Evolutionary conservation across 1,140 invertebrate genomes (phyloP), one percentile per base, ranked within the genome.

Genomic region (Drosophila erecta): DNA sequence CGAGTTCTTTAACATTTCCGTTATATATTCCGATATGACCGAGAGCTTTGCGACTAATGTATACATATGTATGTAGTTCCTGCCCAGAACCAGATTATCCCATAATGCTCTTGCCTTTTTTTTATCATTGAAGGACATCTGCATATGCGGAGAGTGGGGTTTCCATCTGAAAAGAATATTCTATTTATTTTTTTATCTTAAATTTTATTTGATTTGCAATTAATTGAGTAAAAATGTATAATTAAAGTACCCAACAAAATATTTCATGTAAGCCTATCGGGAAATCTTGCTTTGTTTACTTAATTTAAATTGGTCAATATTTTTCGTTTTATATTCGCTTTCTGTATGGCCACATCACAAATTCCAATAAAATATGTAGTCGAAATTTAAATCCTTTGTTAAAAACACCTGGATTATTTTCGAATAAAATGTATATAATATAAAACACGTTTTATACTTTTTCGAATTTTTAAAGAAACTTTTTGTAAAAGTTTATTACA

Each of bases 121-220:
- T 44, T 46, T 70, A 70, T 70, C 66, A 33, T 17, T 11, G 12
- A 70, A 70, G 66, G 66, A 70, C 66, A 70, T 70, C 43, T 47
- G 33, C 22, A 33, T 64, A n/a, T 22, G 24, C 15, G 33, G 47
- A 7, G 58, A 17, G 12, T 44, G 41, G 35, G 30, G 4, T 8
- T 8, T 15, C 0, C 35, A 27, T 27, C 58, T 22, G 33, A 41
- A 70, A 49, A 49, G 24, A 35, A 55, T 33, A 64, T 41, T 47
- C 44, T 49, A 56, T 56, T 56, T 40, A 35, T 69, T 69, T 20
- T 55, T 56, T 56, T 69, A 15, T 17, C 24, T 47, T 69, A 24
- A 24, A 54, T 56, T 11, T 35, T 40, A 69, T 69, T 69, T 46
- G 49, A 69, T 69, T 69, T 38, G 33, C 37, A n/a, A 15, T 40